Evolutionary conservation across 2,113 vertebrate genomes (phyloP).

Genomic region (Otocyon megalotis): DNA sequence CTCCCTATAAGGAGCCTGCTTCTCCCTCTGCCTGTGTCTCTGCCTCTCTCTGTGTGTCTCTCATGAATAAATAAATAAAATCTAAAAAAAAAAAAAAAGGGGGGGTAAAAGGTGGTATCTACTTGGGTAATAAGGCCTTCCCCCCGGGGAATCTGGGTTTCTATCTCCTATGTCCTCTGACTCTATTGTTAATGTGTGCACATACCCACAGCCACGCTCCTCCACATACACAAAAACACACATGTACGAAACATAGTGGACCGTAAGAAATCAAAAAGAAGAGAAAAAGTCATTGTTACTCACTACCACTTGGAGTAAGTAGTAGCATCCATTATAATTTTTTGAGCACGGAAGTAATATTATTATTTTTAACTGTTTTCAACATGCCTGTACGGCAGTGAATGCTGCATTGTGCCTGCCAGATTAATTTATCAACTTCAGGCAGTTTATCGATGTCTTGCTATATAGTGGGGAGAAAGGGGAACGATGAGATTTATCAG

Average conservation of each 20-base stretch:
- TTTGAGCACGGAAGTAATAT: background rate
- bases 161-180: background rate
- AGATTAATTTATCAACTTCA: background rate
- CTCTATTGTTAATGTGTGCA: background rate
- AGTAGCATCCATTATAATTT: background rate
- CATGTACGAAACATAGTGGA: background rate
- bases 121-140: background rate
- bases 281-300: background rate
- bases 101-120: background rate
- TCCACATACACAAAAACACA: background rate
- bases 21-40: too few relatives aligned
- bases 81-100: too few relatives aligned
- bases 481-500: background rate
- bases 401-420: background rate
- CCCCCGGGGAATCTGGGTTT: background rate
- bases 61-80: too few relatives aligned
- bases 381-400: background rate
- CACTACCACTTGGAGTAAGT: background rate
- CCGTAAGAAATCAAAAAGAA: background rate
- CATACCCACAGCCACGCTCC: rapidly evolving
- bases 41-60: too few relatives aligned
- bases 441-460: background rate
- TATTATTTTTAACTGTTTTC: background rate
- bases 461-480: background rate
- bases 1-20: too few relatives aligned